Conservation (phyloP, 1,140 invertebrate species). For the Drosophila nannoptera region DNA sequence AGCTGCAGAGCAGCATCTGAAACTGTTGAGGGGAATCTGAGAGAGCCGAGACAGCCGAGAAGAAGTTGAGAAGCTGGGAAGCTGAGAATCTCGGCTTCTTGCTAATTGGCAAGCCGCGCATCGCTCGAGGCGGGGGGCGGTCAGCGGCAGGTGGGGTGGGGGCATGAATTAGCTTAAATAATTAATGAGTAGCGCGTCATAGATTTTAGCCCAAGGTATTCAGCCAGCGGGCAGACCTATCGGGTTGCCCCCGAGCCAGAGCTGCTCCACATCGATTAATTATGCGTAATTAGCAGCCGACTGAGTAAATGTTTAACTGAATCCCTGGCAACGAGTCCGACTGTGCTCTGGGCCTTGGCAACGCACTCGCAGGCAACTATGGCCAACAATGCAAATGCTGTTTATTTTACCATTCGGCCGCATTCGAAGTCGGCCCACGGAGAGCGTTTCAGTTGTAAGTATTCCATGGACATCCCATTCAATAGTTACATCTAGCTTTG, state of each 20-base stretch:
- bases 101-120: conserved; percentile 13
- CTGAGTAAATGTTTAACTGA: conserved; percentile 63
- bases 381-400: conserved; percentile 20
- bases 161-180: conserved; percentile 40
- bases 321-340: conserved; percentile 21
- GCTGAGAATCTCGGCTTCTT: not conserved
- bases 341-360: conserved; percentile 45
- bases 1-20: not conserved
- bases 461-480: too few species aligned
- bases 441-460: not conserved
- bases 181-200: conserved; percentile 36
- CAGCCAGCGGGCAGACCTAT: conserved; percentile 4
- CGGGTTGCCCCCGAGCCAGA: not conserved
- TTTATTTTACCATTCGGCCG: conserved; percentile 40
- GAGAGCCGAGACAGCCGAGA: not conserved
- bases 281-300: conserved; percentile 68
- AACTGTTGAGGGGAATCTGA: not conserved
- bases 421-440: conserved; percentile 56
- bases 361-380: conserved; percentile 33
- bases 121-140: not conserved
- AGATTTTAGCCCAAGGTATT: conserved; percentile 46
- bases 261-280: conserved; percentile 51
- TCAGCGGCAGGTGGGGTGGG: too few species aligned
- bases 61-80: not conserved
- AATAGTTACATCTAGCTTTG: too few species aligned